These are phyloP conservation scores for Mallotus villosus DNA, from an alignment of 2,797 vertebrate genomes.

Conservation along the genomic window DNA sequence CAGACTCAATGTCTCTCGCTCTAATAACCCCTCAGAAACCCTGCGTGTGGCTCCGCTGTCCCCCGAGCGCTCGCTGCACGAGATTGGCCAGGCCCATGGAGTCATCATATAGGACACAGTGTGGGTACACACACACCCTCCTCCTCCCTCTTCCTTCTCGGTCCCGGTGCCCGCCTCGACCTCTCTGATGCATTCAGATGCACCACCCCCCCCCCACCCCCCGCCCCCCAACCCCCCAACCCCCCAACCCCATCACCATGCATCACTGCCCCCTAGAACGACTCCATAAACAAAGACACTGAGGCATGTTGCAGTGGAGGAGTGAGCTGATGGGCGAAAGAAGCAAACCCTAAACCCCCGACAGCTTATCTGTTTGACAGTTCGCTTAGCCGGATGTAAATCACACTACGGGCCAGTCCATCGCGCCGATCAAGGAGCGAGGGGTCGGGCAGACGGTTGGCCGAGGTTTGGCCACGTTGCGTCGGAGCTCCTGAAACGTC, in stretches of 20 bases:
- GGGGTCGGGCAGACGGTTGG: not conserved
- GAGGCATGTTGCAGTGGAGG: not conserved
- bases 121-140: conserved; percentile 18
- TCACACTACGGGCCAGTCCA: not conserved
- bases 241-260: not conserved
- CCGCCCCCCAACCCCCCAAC: not conserved
- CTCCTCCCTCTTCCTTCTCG: not conserved
- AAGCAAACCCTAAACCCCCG: not conserved
- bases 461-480: not conserved
- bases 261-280: not conserved
- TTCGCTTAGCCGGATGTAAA: not conserved
- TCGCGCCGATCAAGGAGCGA: not conserved
- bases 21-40: conserved; percentile 76
- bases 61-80: conserved; percentile 59
- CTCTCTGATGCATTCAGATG: not conserved
- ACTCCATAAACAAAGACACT: conserved; percentile 15
- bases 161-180: conserved; percentile 15
- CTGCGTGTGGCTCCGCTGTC: conserved; percentile 65
- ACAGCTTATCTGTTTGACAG: not conserved
- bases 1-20: conserved; percentile 74
- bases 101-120: conserved; percentile 13
- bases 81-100: conserved; percentile 45
- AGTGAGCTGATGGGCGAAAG: not conserved
- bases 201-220: not conserved
- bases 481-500: conserved; percentile 29